Evolutionary conservation across 2,113 vertebrate species (phyloP), one percentile per base, ranked within the genome.

Genomic region (Perca fluviatilis): DNA sequence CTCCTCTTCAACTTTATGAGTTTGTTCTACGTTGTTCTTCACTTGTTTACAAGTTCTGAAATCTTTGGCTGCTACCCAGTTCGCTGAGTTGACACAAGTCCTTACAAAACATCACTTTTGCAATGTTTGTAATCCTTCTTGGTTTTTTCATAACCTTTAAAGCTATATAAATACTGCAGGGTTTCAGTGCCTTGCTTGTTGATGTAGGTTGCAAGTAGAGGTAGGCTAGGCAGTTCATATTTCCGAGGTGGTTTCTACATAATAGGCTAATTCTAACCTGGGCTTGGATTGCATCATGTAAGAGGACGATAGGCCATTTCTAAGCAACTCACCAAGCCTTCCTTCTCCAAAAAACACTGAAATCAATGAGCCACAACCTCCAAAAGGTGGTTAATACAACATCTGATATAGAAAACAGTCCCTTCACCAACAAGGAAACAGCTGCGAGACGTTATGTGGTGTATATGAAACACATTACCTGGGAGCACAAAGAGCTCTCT

Each of bases 101-200:
- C 61, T 56, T 49, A 54, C 33, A 74, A 68, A 83, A 61, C 49
- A 27, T 69, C 3, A 63, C 30, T 79, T 76, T 62, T 36, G 54
- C 53, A 50, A 54, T 64, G 47, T 73, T 77, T 68, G 36, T 27
- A 58, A 69, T 70, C 23, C 18, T 47, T 15, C 19, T 40, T 49
- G 57, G 50, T 23, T 54, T 78, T 54, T 58, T 56, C 33, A 47
- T 40, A 47, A 46, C 11, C 21, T 61, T 16, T 25, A 66, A 82
- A 80, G 25, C 16, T 49, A 49, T 3, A 66, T 0, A 2, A 46
- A 43, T 12, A 43, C 9, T 25, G 43, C 12, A 18, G 30, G 25
- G 40, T 71, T 60, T 64, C 13, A 2, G 11, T n/a, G 3, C 14
- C 3, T 54, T 25, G 25, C 49, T 43, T 74, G 23, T 49, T 51